Evolutionary conservation across 1,140 invertebrate genomes (phyloP).

Genomic region (Pissodes strobi): DNA sequence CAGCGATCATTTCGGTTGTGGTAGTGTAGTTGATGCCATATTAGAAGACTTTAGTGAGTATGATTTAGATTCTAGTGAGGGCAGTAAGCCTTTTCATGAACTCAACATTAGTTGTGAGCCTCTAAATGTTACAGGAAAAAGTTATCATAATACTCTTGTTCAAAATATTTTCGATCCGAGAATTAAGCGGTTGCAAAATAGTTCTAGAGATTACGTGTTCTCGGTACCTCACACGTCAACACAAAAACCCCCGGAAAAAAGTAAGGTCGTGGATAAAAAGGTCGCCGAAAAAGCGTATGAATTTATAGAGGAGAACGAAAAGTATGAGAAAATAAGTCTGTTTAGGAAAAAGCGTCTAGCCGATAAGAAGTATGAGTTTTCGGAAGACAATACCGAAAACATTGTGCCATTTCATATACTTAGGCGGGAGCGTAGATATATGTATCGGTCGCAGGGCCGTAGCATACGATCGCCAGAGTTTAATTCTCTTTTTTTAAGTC

Average conservation of each 20-base stretch:
- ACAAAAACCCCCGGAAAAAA: constrained; percentile 48
- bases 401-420: constrained; percentile 74
- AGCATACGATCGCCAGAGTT: constrained; percentile 49
- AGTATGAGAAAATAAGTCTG: constrained; percentile 80
- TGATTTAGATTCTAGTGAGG: constrained; percentile 52
- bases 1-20: constrained; percentile 51
- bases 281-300: constrained; percentile 80
- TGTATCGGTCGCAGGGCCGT: constrained; percentile 44
- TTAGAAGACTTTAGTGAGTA: constrained; percentile 55
- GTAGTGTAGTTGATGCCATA: constrained; percentile 52
- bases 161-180: constrained; percentile 54
- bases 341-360: constrained; percentile 80
- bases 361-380: constrained; percentile 91
- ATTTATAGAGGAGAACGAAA: constrained; percentile 81
- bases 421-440: constrained; percentile 49
- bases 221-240: constrained; percentile 48
- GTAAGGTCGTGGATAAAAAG: constrained; percentile 61
- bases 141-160: constrained; percentile 54
- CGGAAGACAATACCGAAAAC: constrained; percentile 83
- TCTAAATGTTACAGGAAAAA: constrained; percentile 54
- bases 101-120: constrained; percentile 56
- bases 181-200: constrained; percentile 49
- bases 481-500: constrained; percentile 52
- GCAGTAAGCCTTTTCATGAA: constrained; percentile 56
- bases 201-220: constrained; percentile 50